phyloP scores from a whole-genome alignment of 2,797 vertebrate genomes.

The Tragopan temminckii region DNA sequence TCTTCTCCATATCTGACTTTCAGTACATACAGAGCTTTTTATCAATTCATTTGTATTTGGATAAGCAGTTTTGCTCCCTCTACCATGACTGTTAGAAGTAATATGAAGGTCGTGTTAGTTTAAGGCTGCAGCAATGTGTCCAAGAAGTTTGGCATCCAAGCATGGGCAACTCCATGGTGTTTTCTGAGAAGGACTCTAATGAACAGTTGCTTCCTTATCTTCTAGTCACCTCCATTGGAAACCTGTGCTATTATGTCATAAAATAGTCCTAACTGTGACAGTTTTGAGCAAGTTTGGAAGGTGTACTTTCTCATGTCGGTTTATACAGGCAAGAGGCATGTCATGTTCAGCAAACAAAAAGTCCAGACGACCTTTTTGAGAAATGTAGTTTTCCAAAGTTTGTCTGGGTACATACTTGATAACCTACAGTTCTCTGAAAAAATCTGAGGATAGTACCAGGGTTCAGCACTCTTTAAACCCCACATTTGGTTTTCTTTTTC shows the following conservation, averaged over 20 bases:
- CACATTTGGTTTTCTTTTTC: accelerated
- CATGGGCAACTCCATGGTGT: accelerated
- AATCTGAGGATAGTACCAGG: background rate
- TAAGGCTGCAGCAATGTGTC: background rate
- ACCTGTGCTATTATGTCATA: accelerated
- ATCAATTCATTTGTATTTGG: background rate
- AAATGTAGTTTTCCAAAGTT: background rate
- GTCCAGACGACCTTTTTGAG: background rate
- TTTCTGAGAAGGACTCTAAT: no score
- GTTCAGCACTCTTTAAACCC: background rate
- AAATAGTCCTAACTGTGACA: accelerated
- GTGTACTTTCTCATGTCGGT: accelerated
- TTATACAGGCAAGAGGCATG: background rate
- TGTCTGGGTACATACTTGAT: accelerated
- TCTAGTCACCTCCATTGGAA: accelerated
- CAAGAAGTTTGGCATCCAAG: background rate
- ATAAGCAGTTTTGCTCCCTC: background rate
- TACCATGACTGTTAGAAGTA: background rate
- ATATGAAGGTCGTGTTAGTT: accelerated
- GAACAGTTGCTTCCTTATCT: background rate
- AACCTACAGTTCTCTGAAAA: background rate
- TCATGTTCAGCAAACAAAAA: background rate
- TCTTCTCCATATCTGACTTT: background rate
- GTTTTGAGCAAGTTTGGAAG: background rate
- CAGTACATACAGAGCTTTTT: background rate